Percentiles rank a stretch among this genome's conserved stretches.
These are phyloP conservation scores for Drosophila tani DNA, from an alignment of 1,140 invertebrate genomes.

Conservation along the genomic window DNA sequence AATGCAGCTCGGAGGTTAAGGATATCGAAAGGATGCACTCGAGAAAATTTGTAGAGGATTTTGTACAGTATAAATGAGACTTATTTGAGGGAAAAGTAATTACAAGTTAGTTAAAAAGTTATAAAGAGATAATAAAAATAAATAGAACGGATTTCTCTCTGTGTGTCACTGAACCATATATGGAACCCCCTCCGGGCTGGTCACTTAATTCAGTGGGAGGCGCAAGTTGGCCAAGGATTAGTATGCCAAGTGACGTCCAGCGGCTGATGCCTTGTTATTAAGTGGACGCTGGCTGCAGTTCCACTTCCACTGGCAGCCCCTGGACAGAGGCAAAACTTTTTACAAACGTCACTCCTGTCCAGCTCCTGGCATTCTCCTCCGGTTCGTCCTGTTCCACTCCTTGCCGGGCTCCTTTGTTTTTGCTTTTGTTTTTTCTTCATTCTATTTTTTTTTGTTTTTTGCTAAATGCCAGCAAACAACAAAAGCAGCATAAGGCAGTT, in stretches of 20 bases:
- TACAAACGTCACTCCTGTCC: conserved; percentile 57
- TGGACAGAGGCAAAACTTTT: conserved; percentile 71
- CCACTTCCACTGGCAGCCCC: conserved; percentile 24
- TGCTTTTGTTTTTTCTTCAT: conserved; percentile 20
- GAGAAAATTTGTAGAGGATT: neutral
- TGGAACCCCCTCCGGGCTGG: conserved; percentile 9
- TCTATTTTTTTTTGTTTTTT: conserved; percentile 40
- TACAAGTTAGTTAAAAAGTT: too few relatives aligned
- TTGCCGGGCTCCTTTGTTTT: conserved; percentile 26
- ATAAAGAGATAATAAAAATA: too few relatives aligned
- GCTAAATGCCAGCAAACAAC: conserved; percentile 80
- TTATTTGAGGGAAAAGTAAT: too few relatives aligned
- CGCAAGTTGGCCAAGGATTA: conserved; percentile 60
- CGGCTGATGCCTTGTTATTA: conserved; percentile 72
- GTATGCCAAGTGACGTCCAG: conserved; percentile 70
- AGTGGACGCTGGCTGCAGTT: conserved; percentile 52
- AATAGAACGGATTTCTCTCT: neutral
- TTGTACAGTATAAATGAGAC: neutral
- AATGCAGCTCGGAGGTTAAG: conserved; percentile 33
- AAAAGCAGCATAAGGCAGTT: conserved; percentile 82
- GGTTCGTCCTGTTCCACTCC: conserved; percentile 10
- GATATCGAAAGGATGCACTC: conserved; percentile 15
- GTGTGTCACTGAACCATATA: conserved; percentile 9
- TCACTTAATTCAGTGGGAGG: conserved; percentile 51
- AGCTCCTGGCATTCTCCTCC: conserved; percentile 20